A percentile compares a stretch with the other conserved stretches of the same genome.
These are phyloP conservation scores for Sarcoramphus papa DNA, from an alignment of 2,797 vertebrate species.

Conservation along the genomic window DNA sequence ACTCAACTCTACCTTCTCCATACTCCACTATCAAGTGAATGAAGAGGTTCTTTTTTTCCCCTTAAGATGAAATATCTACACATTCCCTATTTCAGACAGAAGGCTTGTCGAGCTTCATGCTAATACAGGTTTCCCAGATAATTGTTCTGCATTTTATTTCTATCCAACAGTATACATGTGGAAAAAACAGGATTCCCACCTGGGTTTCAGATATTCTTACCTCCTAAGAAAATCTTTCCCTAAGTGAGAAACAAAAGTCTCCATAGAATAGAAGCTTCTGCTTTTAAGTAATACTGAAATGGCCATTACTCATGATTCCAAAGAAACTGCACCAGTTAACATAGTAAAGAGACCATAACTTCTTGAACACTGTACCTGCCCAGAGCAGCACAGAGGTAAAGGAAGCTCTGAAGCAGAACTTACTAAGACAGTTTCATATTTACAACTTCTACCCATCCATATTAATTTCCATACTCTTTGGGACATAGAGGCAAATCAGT, in stretches of 20 bases:
- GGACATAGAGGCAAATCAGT: neutral
- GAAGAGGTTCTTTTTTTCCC: fast-evolving
- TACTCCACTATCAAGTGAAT: neutral
- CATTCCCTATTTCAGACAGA: neutral
- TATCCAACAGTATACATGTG: neutral
- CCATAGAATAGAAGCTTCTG: neutral
- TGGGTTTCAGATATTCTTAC: neutral
- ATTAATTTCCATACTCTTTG: neutral
- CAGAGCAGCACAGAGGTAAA: neutral
- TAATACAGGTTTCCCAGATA: neutral
- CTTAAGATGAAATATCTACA: neutral
- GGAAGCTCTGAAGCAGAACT: neutral
- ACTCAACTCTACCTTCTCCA: neutral
- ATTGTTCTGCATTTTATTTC: neutral
- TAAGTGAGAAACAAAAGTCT: neutral
- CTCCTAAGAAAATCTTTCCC: neutral
- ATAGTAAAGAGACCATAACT: neutral
- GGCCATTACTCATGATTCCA: neutral
- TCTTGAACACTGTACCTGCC: neutral
- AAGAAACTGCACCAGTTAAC: neutral
- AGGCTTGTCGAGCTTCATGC: neutral
- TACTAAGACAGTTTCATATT: neutral
- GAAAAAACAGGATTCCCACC: neutral
- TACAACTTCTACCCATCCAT: neutral
- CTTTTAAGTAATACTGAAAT: neutral